Evolutionary conservation across 2,888 invertebrate genomes (phyloP).

Genomic region (Hylaea fasciaria): DNA sequence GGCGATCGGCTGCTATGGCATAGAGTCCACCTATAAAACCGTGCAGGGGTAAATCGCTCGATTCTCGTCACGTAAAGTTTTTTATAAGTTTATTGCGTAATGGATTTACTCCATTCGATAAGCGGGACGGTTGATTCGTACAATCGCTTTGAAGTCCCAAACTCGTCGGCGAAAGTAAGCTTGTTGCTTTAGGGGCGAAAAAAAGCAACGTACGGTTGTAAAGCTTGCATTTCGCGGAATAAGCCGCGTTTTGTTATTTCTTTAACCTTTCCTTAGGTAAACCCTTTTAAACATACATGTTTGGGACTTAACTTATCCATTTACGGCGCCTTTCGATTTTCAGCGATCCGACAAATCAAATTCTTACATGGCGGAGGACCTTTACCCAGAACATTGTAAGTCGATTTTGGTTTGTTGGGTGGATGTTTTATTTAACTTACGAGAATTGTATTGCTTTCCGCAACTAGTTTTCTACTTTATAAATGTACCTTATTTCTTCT

Average conservation of each 20-base stretch:
- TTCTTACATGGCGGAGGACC: constrained; percentile 18
- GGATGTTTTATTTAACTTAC: constrained; percentile 29
- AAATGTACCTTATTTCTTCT: background rate
- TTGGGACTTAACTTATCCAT: constrained; percentile 39
- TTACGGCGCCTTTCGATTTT: constrained; percentile 29
- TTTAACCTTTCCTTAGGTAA: constrained; percentile 51
- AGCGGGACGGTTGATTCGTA: constrained; percentile 56
- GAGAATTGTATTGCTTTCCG: background rate
- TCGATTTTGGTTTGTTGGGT: constrained; percentile 10
- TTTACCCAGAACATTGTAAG: constrained; percentile 18
- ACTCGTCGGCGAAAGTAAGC: constrained; percentile 43
- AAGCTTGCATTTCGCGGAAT: constrained; percentile 55
- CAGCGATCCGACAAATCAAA: constrained; percentile 29
- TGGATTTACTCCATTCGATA: constrained; percentile 56
- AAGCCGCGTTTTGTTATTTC: constrained; percentile 57
- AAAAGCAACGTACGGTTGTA: constrained; percentile 46
- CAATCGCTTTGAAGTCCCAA: constrained; percentile 59
- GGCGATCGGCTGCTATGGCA: constrained; percentile 52
- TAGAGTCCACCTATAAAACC: constrained; percentile 48
- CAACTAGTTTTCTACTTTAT: constrained; percentile 1
- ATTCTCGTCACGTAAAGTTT: constrained; percentile 51
- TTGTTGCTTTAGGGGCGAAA: constrained; percentile 45
- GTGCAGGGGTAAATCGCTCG: constrained; percentile 24
- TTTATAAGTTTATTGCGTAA: constrained; percentile 55
- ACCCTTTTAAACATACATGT: constrained; percentile 51